Conservation (phyloP, 1,140 invertebrate species). For the Drosophila santomea region DNA sequence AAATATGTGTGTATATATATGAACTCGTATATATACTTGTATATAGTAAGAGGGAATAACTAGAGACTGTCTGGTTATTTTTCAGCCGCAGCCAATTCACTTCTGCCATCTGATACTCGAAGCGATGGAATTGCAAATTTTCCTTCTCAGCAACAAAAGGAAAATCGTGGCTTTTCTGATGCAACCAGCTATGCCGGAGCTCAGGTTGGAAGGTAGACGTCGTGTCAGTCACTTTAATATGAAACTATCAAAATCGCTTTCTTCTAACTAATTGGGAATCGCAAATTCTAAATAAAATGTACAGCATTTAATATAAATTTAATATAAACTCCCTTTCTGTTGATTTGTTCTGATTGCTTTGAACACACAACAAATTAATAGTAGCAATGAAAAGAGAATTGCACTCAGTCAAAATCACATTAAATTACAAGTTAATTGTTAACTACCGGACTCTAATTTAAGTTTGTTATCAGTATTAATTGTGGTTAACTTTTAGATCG, state of each 20-base stretch:
- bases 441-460: too few relatives aligned
- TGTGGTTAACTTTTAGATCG: too few relatives aligned
- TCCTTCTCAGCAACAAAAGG: neutral
- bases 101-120: constrained; percentile 18
- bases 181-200: constrained; percentile 12
- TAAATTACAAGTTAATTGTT: too few relatives aligned
- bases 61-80: constrained; percentile 27
- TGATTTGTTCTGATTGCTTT: neutral
- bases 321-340: neutral
- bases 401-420: neutral
- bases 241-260: neutral
- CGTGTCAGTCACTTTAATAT: neutral
- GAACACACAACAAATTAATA: neutral
- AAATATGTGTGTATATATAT: too few relatives aligned
- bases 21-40: too few relatives aligned
- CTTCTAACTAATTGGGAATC: neutral
- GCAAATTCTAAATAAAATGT: neutral
- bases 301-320: neutral
- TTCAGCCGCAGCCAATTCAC: constrained; percentile 30
- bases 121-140: constrained; percentile 33
- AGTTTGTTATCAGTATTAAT: neutral
- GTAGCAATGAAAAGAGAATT: neutral
- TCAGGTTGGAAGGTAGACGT: neutral
- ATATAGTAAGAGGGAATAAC: neutral
- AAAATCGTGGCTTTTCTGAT: neutral